A percentile compares a stretch with the other conserved stretches of the same genome.
Conservation (phyloP, 2,797 vertebrate genomes). For the Coregonus sp. region DNA sequence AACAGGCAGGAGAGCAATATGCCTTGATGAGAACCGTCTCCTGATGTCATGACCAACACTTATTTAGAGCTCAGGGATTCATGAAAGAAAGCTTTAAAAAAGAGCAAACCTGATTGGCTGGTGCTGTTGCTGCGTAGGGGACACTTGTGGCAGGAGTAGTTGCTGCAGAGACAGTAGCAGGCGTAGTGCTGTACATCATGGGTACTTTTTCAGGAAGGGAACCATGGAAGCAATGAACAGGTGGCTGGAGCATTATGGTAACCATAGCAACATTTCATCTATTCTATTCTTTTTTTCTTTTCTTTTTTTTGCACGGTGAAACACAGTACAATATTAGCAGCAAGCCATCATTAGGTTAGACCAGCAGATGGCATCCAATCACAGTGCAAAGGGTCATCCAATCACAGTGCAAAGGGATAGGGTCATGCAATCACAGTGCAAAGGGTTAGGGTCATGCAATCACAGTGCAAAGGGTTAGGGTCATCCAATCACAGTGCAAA, state of each 20-base stretch:
- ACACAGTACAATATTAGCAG: slow-evolving; percentile 88
- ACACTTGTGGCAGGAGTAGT: slow-evolving; percentile 98
- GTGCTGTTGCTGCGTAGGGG: slow-evolving; percentile 97
- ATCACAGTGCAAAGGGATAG: no score
- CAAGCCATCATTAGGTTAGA: slow-evolving; percentile 98
- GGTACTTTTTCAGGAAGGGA: slow-evolving; percentile 99
- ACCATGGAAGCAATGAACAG: slow-evolving; percentile 99
- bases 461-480: slow-evolving; percentile 87
- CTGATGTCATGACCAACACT: slow-evolving; percentile 78
- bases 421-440: no score
- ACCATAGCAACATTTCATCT: slow-evolving; percentile 77
- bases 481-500: no score
- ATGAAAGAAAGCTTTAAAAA: slow-evolving; percentile 99
- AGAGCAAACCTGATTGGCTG: slow-evolving; percentile 99
- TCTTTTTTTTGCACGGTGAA: slow-evolving; percentile 85
- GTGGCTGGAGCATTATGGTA: slow-evolving; percentile 99
- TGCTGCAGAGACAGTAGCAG: slow-evolving; percentile 99
- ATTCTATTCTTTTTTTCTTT: neutral
- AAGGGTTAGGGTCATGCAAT: slow-evolving; percentile 96
- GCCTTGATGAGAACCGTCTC: slow-evolving; percentile 36
- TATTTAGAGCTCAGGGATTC: slow-evolving; percentile 92
- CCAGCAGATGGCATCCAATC: slow-evolving; percentile 99
- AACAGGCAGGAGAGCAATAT: neutral
- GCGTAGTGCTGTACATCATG: slow-evolving; percentile 99
- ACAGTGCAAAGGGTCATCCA: slow-evolving; percentile 83